A percentile compares a stretch with the other conserved stretches of the same genome.
phyloP scores from a whole-genome alignment of 2,888 invertebrate species.

The Anthophora plumipes region DNA sequence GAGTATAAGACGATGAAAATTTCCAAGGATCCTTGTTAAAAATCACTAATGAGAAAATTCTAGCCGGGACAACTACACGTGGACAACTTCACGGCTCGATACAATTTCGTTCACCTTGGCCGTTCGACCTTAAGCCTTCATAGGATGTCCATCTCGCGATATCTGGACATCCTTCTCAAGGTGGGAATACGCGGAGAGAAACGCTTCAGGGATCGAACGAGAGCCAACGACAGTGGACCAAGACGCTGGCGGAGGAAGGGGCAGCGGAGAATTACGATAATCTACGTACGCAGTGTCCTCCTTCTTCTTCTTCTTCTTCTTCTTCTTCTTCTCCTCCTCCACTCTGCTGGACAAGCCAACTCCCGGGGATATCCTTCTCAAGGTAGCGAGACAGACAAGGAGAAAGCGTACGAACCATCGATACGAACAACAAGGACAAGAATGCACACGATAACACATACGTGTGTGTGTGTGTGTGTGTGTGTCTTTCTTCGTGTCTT shows the following conservation, averaged over 20 bases:
- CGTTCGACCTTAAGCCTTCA: conserved; percentile 49
- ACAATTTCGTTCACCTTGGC: conserved; percentile 50
- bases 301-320: conserved; percentile 56
- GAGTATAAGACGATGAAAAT: conserved; percentile 45
- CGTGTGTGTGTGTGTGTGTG: conserved; percentile 50
- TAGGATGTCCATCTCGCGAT: conserved; percentile 48
- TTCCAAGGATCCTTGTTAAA: too few relatives aligned
- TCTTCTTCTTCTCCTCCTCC: conserved; percentile 57
- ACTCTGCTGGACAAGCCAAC: conserved; percentile 24
- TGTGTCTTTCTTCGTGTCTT: conserved; percentile 33
- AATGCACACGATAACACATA: conserved; percentile 56
- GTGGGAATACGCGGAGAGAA: conserved; percentile 54
- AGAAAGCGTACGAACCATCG: conserved; percentile 3
- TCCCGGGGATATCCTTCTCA: conserved; percentile 70
- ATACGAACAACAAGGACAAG: conserved; percentile 27
- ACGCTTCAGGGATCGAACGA: conserved; percentile 43
- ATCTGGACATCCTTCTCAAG: conserved; percentile 63
- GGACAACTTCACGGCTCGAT: conserved; percentile 19
- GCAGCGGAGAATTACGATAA: conserved; percentile 60
- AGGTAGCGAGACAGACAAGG: conserved; percentile 69
- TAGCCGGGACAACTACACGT: too few relatives aligned
- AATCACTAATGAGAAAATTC: too few relatives aligned
- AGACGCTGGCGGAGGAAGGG: not conserved
- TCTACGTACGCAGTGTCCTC: conserved; percentile 63
- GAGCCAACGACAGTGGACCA: conserved; percentile 10